Conservation (phyloP, 2,113 vertebrate genomes). For the Corythoichthys intestinalis region DNA sequence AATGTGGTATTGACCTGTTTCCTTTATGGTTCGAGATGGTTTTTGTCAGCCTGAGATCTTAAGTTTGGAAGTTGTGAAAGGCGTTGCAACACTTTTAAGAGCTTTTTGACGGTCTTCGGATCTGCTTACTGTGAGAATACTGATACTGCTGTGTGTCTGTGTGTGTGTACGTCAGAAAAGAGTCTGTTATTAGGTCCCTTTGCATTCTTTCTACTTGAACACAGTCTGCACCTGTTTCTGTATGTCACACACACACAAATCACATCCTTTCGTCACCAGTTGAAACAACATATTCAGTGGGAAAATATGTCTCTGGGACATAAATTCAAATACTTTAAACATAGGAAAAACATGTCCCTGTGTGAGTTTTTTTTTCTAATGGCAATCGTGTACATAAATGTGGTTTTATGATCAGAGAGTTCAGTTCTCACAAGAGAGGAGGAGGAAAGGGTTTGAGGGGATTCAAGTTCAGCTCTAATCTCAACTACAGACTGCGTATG, state of each 20-base stretch:
- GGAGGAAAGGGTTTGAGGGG: slow-evolving; percentile 46
- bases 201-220: slow-evolving; percentile 52
- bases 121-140: slow-evolving; percentile 47
- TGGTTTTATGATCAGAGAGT: slow-evolving; percentile 64
- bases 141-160: slow-evolving; percentile 23
- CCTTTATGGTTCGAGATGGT: neutral
- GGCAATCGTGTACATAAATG: slow-evolving; percentile 53
- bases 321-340: slow-evolving; percentile 41
- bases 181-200: slow-evolving; percentile 51
- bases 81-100: slow-evolving; percentile 24
- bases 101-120: slow-evolving; percentile 29
- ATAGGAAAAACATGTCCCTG: slow-evolving; percentile 19
- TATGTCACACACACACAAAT: slow-evolving; percentile 42
- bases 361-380: slow-evolving; percentile 24
- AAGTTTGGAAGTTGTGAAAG: slow-evolving; percentile 5
- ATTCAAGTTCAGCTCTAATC: slow-evolving; percentile 48
- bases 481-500: slow-evolving; percentile 44
- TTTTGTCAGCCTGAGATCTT: slow-evolving; percentile 13
- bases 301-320: slow-evolving; percentile 43
- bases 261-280: slow-evolving; percentile 31
- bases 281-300: slow-evolving; percentile 29
- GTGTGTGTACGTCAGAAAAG: slow-evolving; percentile 42
- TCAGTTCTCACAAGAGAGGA: slow-evolving; percentile 44
- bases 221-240: slow-evolving; percentile 62
- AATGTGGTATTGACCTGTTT: neutral